These are phyloP conservation scores for Dendrolimus kikuchii DNA, from an alignment of 1,140 invertebrate species.

Conservation along the genomic window DNA sequence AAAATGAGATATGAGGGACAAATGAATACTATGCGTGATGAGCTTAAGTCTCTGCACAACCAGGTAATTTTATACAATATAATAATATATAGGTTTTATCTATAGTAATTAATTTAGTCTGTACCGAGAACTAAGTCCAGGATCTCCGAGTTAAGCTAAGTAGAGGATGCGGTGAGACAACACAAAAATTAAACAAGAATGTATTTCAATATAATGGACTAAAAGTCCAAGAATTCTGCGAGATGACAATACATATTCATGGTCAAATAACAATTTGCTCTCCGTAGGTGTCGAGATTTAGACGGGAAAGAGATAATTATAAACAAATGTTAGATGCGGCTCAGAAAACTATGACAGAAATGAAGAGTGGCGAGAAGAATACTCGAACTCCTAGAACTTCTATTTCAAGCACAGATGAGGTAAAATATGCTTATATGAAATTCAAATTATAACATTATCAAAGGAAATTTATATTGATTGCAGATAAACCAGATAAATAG, in stretches of 20 bases:
- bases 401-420: slow-evolving; percentile 76
- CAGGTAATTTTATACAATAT: slow-evolving; percentile 71
- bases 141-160: too few relatives aligned
- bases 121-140: too few relatives aligned
- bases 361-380: slow-evolving; percentile 75
- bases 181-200: too few relatives aligned
- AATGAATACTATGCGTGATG: slow-evolving; percentile 87
- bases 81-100: background rate
- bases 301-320: slow-evolving; percentile 91
- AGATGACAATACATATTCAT: background rate
- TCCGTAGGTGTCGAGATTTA: slow-evolving; percentile 78
- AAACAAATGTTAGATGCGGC: slow-evolving; percentile 92
- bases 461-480: too few relatives aligned
- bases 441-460: too few relatives aligned
- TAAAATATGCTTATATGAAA: slow-evolving; percentile 27
- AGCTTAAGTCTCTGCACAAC: slow-evolving; percentile 87
- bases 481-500: too few relatives aligned
- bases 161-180: too few relatives aligned
- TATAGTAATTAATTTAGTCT: too few relatives aligned
- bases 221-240: too few relatives aligned
- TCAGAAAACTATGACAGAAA: slow-evolving; percentile 85
- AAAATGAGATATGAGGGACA: slow-evolving; percentile 92
- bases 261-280: background rate
- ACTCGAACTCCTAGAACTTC: slow-evolving; percentile 39
- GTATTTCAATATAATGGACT: too few relatives aligned